Evolutionary conservation across 2,113 vertebrate genomes (phyloP).

Genomic region (Indicator maculatus): DNA sequence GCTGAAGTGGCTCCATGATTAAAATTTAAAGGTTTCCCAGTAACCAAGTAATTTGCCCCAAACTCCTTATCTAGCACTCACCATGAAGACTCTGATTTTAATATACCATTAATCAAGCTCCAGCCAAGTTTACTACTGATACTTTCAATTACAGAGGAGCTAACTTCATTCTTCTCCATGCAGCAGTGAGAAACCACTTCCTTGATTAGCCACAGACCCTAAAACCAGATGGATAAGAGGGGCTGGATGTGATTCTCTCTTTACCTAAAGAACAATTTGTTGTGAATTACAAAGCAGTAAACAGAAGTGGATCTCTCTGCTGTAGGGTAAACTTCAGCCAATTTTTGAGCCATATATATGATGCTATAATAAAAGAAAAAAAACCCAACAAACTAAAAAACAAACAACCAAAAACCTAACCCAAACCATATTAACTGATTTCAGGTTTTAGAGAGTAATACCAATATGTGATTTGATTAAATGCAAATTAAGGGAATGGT

Average conservation of each 20-base stretch:
- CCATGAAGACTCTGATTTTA: slow-evolving; percentile 82
- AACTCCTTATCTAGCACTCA: slow-evolving; percentile 83
- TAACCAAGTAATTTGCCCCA: slow-evolving; percentile 82
- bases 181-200: slow-evolving; percentile 43
- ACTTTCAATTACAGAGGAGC: slow-evolving; percentile 71
- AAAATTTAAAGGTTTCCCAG: slow-evolving; percentile 82
- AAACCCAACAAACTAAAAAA: too few species aligned
- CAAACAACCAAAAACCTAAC: not conserved
- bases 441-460: not conserved
- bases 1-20: slow-evolving; percentile 82
- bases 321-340: not conserved
- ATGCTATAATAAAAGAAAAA: not conserved
- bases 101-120: slow-evolving; percentile 84
- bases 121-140: slow-evolving; percentile 80
- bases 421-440: not conserved
- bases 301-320: slow-evolving; percentile 10
- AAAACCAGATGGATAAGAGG: slow-evolving; percentile 43
- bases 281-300: not conserved
- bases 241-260: not conserved
- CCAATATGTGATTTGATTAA: not conserved
- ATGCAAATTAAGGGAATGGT: not conserved
- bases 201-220: slow-evolving; percentile 60
- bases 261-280: slow-evolving; percentile 12
- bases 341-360: not conserved
- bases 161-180: slow-evolving; percentile 59